These are phyloP conservation scores for Pseudomyrmex pallidus DNA, from an alignment of 1,140 invertebrate species.

Conservation along the genomic window DNA sequence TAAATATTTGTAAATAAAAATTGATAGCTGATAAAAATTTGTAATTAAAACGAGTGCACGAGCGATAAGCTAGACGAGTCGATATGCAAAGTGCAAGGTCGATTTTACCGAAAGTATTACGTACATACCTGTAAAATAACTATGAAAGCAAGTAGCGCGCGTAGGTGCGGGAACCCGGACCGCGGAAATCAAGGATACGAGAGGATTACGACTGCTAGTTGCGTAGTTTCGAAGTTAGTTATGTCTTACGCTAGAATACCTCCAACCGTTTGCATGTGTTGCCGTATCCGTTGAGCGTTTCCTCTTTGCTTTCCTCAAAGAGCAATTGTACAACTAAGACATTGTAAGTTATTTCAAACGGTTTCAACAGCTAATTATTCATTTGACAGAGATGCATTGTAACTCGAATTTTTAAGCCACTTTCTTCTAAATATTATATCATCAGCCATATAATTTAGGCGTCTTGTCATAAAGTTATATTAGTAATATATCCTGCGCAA, in stretches of 20 bases:
- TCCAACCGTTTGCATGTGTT: slow-evolving; percentile 51
- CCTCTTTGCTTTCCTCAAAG: neutral
- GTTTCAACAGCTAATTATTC: slow-evolving; percentile 13
- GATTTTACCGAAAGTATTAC: slow-evolving; percentile 19
- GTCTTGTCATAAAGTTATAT: too few species aligned
- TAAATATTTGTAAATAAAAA: neutral
- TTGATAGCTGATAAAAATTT: neutral
- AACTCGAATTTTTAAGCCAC: too few species aligned
- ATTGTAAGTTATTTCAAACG: slow-evolving; percentile 30
- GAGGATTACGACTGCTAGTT: slow-evolving; percentile 63
- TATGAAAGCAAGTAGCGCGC: neutral
- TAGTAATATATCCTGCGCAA: too few species aligned
- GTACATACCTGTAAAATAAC: neutral
- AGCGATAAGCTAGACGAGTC: neutral
- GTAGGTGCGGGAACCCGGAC: slow-evolving; percentile 18
- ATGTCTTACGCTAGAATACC: slow-evolving; percentile 55
- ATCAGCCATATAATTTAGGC: too few species aligned
- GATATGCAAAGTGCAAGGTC: neutral
- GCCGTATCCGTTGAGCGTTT: slow-evolving; percentile 26
- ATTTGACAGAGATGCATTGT: neutral
- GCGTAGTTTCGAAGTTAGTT: slow-evolving; percentile 72
- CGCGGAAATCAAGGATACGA: slow-evolving; percentile 62
- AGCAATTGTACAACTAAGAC: slow-evolving; percentile 20
- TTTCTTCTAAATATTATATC: too few species aligned
- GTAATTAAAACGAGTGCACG: neutral